Evolutionary conservation across 2,113 vertebrate genomes (phyloP).

Genomic region (Stictonetta naevosa): DNA sequence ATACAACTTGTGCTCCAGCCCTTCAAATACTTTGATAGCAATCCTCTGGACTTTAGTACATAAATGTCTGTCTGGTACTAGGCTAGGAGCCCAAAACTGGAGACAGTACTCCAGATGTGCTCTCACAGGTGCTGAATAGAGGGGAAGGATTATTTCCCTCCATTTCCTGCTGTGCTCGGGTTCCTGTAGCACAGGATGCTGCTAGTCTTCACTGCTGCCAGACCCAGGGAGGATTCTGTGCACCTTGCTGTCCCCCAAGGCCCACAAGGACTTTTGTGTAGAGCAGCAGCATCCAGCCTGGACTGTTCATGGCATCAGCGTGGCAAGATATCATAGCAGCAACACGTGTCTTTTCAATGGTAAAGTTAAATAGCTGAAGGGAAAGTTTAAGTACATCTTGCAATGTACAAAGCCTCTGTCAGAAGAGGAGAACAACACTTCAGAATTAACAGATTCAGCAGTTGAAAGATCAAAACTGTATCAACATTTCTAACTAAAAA

Average conservation of each 20-base stretch:
- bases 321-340: not conserved
- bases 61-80: not conserved
- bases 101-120: not conserved
- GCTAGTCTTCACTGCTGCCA: not conserved
- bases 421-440: not conserved
- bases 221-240: not conserved
- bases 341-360: not conserved
- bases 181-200: accelerated
- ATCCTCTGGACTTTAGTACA: not conserved
- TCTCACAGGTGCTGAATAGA: not conserved
- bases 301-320: not conserved
- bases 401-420: not conserved
- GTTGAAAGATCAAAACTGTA: not conserved
- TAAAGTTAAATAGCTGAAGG: not conserved
- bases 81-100: not conserved
- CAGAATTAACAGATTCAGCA: not conserved
- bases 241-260: accelerated
- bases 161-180: not conserved
- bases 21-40: not conserved
- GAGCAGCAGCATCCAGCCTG: accelerated
- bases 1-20: not conserved
- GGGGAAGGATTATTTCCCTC: not conserved
- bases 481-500: not conserved
- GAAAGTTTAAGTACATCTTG: not conserved
- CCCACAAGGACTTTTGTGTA: not conserved